phyloP scores from a whole-genome alignment of 2,113 vertebrate species.

The Balaeniceps rex region DNA sequence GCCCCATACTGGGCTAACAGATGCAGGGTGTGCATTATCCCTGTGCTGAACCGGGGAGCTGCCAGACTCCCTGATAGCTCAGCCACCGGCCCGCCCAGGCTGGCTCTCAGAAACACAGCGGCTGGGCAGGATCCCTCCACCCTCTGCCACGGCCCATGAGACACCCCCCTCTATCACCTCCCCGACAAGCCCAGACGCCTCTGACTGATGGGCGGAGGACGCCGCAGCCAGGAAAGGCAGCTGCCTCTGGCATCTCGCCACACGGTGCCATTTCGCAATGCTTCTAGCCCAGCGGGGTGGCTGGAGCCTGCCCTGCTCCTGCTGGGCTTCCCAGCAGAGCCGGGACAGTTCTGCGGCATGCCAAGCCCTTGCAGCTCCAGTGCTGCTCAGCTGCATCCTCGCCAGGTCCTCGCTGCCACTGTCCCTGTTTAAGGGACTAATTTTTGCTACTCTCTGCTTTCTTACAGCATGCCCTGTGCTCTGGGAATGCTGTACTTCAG shows the following conservation, averaged over 20 bases:
- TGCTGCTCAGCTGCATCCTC: neutral
- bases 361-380: neutral
- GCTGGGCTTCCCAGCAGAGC: neutral
- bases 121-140: neutral
- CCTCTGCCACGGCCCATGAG: neutral
- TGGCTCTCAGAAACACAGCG: neutral
- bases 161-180: too few species aligned
- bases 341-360: fast-evolving
- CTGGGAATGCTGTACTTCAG: neutral
- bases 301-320: neutral
- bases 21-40: fast-evolving
- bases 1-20: neutral
- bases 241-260: neutral
- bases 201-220: neutral
- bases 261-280: fast-evolving
- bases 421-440: neutral
- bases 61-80: neutral
- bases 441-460: neutral
- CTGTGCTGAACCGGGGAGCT: neutral
- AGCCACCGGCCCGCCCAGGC: neutral
- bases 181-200: neutral
- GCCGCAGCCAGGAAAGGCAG: neutral
- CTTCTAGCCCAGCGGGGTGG: neutral
- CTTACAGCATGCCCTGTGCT: neutral
- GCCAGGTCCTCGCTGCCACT: neutral